These are phyloP conservation scores for Palythoa heliodiscus DNA, from an alignment of 92 coral and sea anemone genomes.

Conservation along the genomic window DNA sequence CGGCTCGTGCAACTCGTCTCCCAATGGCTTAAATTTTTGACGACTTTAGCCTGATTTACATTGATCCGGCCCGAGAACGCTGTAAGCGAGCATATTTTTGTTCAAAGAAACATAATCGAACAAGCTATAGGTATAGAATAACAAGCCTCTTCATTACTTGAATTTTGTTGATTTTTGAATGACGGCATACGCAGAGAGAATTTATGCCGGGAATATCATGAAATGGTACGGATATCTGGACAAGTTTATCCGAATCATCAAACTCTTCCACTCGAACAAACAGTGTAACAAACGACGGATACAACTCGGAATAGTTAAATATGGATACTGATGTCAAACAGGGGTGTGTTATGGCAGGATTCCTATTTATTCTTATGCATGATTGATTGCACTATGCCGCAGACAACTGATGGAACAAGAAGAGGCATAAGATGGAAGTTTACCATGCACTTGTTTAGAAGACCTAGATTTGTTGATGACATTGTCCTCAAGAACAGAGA, in stretches of 20 bases:
- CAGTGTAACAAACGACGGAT: neutral
- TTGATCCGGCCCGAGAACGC: conserved; percentile 3
- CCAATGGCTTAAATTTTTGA: no score
- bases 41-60: no score
- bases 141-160: neutral
- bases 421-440: no score
- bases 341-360: conserved; percentile 22
- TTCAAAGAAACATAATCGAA: conserved; percentile 15
- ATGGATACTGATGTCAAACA: conserved; percentile 20
- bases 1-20: no score
- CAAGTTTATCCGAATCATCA: neutral
- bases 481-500: no score
- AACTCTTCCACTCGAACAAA: neutral
- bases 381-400: neutral
- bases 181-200: conserved; percentile 16
- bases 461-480: no score
- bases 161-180: neutral
- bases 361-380: neutral
- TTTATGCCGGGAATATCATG: conserved; percentile 2
- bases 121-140: conserved; percentile 1
- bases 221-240: neutral
- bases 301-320: conserved; percentile 9
- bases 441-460: no score
- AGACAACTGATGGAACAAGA: neutral
- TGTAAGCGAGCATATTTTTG: neutral